Percentiles rank a stretch among this genome's conserved stretches.
phyloP scores from a whole-genome alignment of 2,797 vertebrate genomes.

The Chromis chromis region DNA sequence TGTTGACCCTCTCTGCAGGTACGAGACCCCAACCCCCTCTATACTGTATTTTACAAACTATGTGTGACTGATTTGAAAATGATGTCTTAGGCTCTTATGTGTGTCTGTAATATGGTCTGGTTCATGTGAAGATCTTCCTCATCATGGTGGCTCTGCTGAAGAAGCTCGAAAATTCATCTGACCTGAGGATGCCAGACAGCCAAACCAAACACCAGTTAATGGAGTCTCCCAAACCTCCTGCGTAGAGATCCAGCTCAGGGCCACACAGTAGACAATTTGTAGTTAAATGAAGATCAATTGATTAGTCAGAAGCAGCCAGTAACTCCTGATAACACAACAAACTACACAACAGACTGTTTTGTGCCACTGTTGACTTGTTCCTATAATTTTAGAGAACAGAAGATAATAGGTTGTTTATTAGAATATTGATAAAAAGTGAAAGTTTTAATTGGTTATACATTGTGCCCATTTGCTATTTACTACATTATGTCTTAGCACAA shows the following conservation, averaged over 20 bases:
- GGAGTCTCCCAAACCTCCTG: constrained; percentile 49
- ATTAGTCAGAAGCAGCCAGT: too few relatives aligned
- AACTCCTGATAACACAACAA: too few relatives aligned
- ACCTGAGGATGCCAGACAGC: constrained; percentile 16
- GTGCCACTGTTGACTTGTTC: too few relatives aligned
- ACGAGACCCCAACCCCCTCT: background rate
- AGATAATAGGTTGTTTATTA: background rate
- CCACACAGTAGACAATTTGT: too few relatives aligned
- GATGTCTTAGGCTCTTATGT: too few relatives aligned
- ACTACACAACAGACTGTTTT: background rate
- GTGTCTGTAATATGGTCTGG: constrained; percentile 62
- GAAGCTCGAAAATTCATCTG: constrained; percentile 67
- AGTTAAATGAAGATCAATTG: too few relatives aligned
- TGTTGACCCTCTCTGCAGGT: constrained; percentile 75
- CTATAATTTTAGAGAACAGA: too few relatives aligned
- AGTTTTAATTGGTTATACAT: background rate
- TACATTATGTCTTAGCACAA: background rate
- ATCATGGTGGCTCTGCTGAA: constrained; percentile 68
- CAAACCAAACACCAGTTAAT: constrained; percentile 11
- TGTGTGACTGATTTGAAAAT: constrained; percentile 38
- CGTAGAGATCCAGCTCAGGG: constrained; percentile 55
- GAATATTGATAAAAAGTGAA: background rate
- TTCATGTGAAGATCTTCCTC: constrained; percentile 74
- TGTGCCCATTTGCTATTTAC: too few relatives aligned
- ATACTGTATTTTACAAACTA: background rate